Conservation (phyloP, 1,140 invertebrate genomes). For the Drosophila willistoni region DNA sequence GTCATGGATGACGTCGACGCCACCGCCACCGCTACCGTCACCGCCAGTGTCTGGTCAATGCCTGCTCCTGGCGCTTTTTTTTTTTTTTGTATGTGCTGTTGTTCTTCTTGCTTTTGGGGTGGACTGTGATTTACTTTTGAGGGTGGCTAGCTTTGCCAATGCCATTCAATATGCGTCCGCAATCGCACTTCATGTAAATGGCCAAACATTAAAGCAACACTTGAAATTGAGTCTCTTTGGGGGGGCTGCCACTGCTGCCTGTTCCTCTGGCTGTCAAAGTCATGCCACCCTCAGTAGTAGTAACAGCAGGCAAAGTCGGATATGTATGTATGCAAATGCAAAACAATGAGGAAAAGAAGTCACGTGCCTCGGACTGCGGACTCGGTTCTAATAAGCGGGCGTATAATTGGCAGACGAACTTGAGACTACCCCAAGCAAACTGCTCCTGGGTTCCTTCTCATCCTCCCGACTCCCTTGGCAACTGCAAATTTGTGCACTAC, state of each 20-base stretch:
- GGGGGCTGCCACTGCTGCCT: slow-evolving; percentile 24
- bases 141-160: slow-evolving; percentile 31
- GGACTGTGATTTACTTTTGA: slow-evolving; percentile 43
- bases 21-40: slow-evolving; percentile 10
- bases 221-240: slow-evolving; percentile 42
- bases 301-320: background rate
- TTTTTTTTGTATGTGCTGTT: no score
- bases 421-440: slow-evolving; percentile 72
- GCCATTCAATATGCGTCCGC: slow-evolving; percentile 4
- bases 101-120: slow-evolving; percentile 14
- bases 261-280: slow-evolving; percentile 65
- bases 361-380: slow-evolving; percentile 54
- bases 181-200: slow-evolving; percentile 56
- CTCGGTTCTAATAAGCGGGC: slow-evolving; percentile 70
- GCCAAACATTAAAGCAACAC: slow-evolving; percentile 62
- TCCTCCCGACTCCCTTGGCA: slow-evolving; percentile 44
- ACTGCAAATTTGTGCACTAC: slow-evolving; percentile 54
- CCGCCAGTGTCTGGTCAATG: slow-evolving; percentile 38
- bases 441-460: background rate
- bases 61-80: slow-evolving; percentile 26
- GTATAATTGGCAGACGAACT: slow-evolving; percentile 81
- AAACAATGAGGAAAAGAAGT: slow-evolving; percentile 77
- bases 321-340: slow-evolving; percentile 63
- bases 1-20: background rate
- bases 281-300: slow-evolving; percentile 33